Base-by-base conservation (phyloP, 2,113 vertebrate genomes). In the Callipepla squamata region DNA sequence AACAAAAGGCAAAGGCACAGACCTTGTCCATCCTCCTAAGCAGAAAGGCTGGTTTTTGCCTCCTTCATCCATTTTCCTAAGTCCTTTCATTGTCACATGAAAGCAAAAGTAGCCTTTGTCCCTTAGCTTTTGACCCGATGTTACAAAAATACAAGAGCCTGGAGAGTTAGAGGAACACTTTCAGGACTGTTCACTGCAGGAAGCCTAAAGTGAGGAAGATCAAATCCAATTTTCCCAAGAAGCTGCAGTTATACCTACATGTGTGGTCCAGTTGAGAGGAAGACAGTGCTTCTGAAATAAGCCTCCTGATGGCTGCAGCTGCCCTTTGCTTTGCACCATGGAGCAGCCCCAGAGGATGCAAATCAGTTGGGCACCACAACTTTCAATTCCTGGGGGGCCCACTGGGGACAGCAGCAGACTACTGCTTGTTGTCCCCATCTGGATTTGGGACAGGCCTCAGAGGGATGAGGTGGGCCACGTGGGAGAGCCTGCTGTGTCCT, bases 351-450 rank as follows among this genome's bases (percentile, higher is more conserved):
- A 6, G 48, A n/a, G 47, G 20, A 8, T 8, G 6, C 15, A 44
- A 19, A 38, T 3, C 42, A 19, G 6, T 22, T 48, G 20, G 17
- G 40, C 47, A 38, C 55, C 4, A 19, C 1, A 0, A 17, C 42
- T 40, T 69, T 13, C 17, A 48, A 30, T 17, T 20, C 1, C 2
- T 13, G 34, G 25, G 36, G 40, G 68, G 38, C 51, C 50, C 14
- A 12, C 4, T 1, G 13, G 26, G 7, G 16, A 38, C 47, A 48
- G 76, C 13, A 69, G 58, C 38, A 25, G 7, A 25, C 40, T 36
- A 28, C 25, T 72, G 34, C 70, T 36, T 19, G 30, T 76, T 61
- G 21, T 13, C 59, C 18, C 34, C 13, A 17, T 13, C 62, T 1
- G 10, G 3, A 22, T 20, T 15, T 23, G 18, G 14, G 21, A 6